These are phyloP conservation scores for Gulo gulo DNA, from an alignment of 2,113 vertebrate genomes.

Conservation along the genomic window DNA sequence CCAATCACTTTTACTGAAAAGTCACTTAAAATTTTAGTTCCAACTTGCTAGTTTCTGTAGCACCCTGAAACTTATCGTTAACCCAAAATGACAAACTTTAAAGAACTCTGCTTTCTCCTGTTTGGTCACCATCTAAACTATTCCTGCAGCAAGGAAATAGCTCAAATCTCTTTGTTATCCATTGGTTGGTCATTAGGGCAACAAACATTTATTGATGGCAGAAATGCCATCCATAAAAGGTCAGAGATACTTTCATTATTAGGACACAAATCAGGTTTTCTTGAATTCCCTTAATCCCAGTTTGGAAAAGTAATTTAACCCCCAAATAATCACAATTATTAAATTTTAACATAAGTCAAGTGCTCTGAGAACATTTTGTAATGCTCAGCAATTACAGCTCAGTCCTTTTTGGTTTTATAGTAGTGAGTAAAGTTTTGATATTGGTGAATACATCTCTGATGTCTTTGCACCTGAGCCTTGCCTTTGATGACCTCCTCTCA, in stretches of 20 bases:
- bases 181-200: background rate
- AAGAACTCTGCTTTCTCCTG: background rate
- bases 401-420: background rate
- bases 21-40: background rate
- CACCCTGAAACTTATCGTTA: background rate
- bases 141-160: background rate
- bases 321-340: background rate
- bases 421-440: background rate
- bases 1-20: background rate
- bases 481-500: background rate
- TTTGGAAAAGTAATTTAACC: slow-evolving; percentile 25
- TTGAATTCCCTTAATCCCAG: slow-evolving; percentile 12
- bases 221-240: background rate
- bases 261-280: background rate
- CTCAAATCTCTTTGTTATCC: background rate
- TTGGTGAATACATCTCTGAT: background rate
- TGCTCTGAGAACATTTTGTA: background rate
- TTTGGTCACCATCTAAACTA: background rate
- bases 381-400: background rate
- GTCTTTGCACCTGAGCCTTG: background rate
- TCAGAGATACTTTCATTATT: background rate
- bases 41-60: background rate
- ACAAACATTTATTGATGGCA: background rate
- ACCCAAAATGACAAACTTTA: slow-evolving; percentile 9
- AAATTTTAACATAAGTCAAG: slow-evolving; percentile 24